Conservation (phyloP, 1,140 invertebrate species). For the Harpegnathos saltator region DNA sequence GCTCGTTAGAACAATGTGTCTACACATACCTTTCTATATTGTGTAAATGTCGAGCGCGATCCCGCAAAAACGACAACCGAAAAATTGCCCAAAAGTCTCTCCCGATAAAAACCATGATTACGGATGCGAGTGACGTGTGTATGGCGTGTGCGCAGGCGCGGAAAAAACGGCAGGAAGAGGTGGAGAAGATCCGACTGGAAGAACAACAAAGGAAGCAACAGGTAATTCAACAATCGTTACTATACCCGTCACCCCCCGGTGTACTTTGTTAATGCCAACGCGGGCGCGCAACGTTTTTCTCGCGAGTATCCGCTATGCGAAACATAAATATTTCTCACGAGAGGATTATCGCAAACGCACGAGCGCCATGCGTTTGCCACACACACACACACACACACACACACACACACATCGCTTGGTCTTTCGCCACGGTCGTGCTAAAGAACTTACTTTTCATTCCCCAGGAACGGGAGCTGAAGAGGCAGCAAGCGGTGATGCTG, state of each 20-base stretch:
- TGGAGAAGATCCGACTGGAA: conserved; percentile 93
- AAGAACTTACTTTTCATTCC: conserved; percentile 77
- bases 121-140: conserved; percentile 81
- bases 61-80: conserved; percentile 23
- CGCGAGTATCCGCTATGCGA: background rate
- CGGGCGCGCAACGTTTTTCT: conserved; percentile 3
- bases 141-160: conserved; percentile 89
- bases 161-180: conserved; percentile 93
- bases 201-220: conserved; percentile 94
- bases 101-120: conserved; percentile 66
- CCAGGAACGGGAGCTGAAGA: conserved; percentile 94
- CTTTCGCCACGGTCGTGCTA: conserved; percentile 1
- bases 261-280: conserved; percentile 17
- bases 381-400: no score
- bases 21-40: conserved; percentile 35
- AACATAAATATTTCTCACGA: background rate
- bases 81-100: conserved; percentile 54
- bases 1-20: background rate
- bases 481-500: conserved; percentile 93
- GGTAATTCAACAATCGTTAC: conserved; percentile 86
- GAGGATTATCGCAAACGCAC: background rate
- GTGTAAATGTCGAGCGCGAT: conserved; percentile 28
- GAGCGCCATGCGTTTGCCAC: background rate
- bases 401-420: background rate
- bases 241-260: conserved; percentile 41